Evolutionary conservation across 2,888 invertebrate genomes (phyloP), one percentile per base, ranked within the genome.

Genomic region (Cerastoderma edule): DNA sequence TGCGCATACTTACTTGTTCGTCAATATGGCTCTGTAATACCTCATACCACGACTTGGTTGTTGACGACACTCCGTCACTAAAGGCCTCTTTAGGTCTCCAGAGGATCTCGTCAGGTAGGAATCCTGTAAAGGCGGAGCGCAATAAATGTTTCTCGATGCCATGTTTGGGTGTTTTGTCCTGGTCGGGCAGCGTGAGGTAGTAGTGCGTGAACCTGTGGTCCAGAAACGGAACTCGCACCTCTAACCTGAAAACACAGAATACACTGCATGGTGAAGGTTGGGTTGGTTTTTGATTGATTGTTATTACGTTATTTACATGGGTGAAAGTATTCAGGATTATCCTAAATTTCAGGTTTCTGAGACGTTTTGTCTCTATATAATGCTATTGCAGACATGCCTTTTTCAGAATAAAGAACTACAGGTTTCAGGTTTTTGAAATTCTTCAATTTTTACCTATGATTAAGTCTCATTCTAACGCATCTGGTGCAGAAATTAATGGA

Each of bases 21-120:
- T 88, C 88, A 32, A 89, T 85, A 73, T 89, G 80, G 10, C 89
- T 89, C 80, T 92, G 91, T 3, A 92, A 83, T 8, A 91, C 83
- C 50, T 90, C 84, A 78, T 87, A 91, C 89, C 90, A 91, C 0
- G 92, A 91, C 63, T 88, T 88, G 30, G 83, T 86, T 24, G 85
- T 75, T 4, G 89, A 87, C 1, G 92, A 88, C 1, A 94, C 92
- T 2, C 94, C 94, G 83, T 94, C 94, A 77, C 93, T 93, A 87
- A 94, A 94, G 50, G 94, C 94, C 76, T 98, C 98, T 93, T 98
- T 98, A 88, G 97, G 97, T 54, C 98, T 94, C 98, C 98, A 98
- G 30, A 98, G 93, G 88, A 98, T 97, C 35, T 96, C 95, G 74
- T 96, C 94, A 19, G 98, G 39, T 10, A 39, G 8, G 39, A 39